Conservation (phyloP, 1,140 invertebrate species). For the Spodoptera litura region DNA sequence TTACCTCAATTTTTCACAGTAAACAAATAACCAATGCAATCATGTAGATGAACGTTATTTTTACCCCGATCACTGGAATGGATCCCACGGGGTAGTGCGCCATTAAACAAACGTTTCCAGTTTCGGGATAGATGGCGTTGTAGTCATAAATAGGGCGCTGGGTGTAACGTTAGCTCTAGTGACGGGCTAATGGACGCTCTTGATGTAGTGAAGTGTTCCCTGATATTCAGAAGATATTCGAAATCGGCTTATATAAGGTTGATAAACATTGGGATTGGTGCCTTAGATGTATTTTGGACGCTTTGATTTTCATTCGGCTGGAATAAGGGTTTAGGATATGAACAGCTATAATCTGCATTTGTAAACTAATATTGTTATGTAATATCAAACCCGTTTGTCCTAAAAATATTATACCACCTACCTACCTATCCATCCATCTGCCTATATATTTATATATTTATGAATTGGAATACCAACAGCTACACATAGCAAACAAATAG, state of each 20-base stretch:
- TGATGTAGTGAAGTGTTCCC: conserved; percentile 3
- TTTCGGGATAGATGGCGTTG: conserved; percentile 40
- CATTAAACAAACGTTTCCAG: conserved; percentile 40
- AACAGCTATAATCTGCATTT: too few species aligned
- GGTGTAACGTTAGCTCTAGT: conserved; percentile 27
- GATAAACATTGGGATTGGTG: conserved; percentile 5
- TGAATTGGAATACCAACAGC: too few species aligned
- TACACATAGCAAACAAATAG: too few species aligned
- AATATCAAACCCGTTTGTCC: too few species aligned
- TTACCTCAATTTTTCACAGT: conserved; percentile 29
- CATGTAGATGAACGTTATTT: conserved; percentile 19
- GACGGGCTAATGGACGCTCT: conserved; percentile 38
- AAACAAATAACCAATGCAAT: conserved; percentile 34
- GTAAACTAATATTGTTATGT: too few species aligned
- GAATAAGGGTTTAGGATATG: not conserved
- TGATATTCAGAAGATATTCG: conserved; percentile 18
- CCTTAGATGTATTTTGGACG: not conserved
- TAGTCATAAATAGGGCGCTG: conserved; percentile 25
- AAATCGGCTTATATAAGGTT: conserved; percentile 22
- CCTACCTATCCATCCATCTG: too few species aligned
- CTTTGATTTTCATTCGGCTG: conserved; percentile 5
- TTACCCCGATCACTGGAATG: conserved; percentile 33
- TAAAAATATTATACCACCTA: too few species aligned
- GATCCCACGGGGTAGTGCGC: conserved; percentile 21
- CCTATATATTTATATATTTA: too few species aligned